phyloP scores from a whole-genome alignment of 2,888 invertebrate species.

The Sphaerophoria rueppellii region DNA sequence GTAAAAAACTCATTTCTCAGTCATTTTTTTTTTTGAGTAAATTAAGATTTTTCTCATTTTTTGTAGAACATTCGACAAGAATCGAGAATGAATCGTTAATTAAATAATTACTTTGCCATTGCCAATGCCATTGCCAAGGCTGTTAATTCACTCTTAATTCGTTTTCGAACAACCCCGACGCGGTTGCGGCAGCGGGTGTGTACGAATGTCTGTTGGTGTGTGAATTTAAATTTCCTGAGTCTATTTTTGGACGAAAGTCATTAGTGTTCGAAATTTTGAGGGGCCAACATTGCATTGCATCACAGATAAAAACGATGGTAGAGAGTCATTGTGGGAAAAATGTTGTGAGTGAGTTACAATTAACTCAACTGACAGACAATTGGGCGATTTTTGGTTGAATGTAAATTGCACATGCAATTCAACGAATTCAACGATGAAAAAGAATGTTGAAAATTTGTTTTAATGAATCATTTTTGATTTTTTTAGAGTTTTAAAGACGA shows the following conservation, averaged over 20 bases:
- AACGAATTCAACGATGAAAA: background rate
- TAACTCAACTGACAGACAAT: background rate
- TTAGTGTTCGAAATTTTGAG: constrained; percentile 46
- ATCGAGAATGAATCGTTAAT: constrained; percentile 9
- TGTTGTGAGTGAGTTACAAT: background rate
- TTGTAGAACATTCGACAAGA: background rate
- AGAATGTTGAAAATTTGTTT: constrained; percentile 1
- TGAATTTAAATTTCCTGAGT: constrained; percentile 64
- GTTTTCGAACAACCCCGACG: background rate
- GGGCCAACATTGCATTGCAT: constrained; percentile 30
- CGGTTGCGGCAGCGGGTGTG: too few relatives aligned
- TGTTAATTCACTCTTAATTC: constrained; percentile 40
- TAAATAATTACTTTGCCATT: constrained; percentile 44
- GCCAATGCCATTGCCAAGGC: constrained; percentile 59
- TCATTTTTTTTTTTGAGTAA: constrained; percentile 55
- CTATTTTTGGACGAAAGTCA: constrained; percentile 70
- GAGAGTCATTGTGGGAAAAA: background rate
- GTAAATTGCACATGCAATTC: background rate
- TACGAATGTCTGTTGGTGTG: constrained; percentile 3
- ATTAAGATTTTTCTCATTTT: constrained; percentile 4
- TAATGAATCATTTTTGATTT: constrained; percentile 1
- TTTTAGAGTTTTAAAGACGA: background rate
- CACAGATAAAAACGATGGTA: background rate
- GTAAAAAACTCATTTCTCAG: constrained; percentile 7
- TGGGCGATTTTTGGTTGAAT: background rate